Percentiles rank a stretch among this genome's conserved stretches.
phyloP scores from a whole-genome alignment of 2,797 vertebrate genomes.

The Triplophysa yarkandensis region DNA sequence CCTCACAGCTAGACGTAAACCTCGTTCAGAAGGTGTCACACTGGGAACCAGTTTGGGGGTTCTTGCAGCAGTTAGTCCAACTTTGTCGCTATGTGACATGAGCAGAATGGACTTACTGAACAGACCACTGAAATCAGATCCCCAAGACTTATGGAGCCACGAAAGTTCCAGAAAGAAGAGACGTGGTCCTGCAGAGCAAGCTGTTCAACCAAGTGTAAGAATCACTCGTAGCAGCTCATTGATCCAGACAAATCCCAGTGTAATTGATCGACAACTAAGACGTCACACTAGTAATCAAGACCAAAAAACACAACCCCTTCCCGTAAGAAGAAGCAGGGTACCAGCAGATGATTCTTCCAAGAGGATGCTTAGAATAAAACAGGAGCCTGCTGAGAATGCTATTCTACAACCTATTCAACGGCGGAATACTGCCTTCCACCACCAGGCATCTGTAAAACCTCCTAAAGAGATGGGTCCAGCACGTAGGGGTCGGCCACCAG shows the following conservation, averaged over 20 bases:
- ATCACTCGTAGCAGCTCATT: constrained; percentile 72
- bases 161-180: constrained; percentile 58
- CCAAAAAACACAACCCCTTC: constrained; percentile 32
- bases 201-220: constrained; percentile 67
- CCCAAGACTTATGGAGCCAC: constrained; percentile 48
- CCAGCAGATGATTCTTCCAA: constrained; percentile 36
- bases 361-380: constrained; percentile 69
- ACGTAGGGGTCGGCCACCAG: constrained; percentile 30
- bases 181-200: neutral
- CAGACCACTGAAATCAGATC: constrained; percentile 67
- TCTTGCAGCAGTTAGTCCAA: constrained; percentile 56
- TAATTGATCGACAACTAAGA: constrained; percentile 23
- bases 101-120: constrained; percentile 68
- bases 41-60: constrained; percentile 42
- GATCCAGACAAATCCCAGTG: constrained; percentile 51
- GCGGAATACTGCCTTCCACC: constrained; percentile 5
- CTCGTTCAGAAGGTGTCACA: constrained; percentile 61
- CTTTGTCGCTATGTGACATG: constrained; percentile 73
- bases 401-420: constrained; percentile 63
- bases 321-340: constrained; percentile 55
- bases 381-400: constrained; percentile 67
- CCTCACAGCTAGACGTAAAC: constrained; percentile 74
- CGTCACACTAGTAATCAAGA: constrained; percentile 27
- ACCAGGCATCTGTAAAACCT: constrained; percentile 34
- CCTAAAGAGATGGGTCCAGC: constrained; percentile 23